phyloP scores from a whole-genome alignment of 2,113 vertebrate genomes.

The Varanus komodoensis region DNA sequence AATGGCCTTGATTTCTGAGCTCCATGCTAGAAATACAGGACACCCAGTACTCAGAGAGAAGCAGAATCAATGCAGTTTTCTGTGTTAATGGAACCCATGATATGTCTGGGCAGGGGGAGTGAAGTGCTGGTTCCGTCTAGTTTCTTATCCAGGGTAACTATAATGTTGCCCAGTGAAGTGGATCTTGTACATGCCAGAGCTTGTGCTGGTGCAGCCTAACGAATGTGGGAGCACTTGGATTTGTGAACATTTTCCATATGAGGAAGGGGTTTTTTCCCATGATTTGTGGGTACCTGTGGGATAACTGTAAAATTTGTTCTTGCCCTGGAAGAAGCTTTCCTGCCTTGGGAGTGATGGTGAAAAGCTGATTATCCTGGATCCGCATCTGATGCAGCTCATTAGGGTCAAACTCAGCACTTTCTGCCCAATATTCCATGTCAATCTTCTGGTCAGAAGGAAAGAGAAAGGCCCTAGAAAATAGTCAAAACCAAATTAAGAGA shows the following conservation, averaged over 20 bases:
- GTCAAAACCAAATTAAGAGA: background rate
- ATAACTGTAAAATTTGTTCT: conserved; percentile 83
- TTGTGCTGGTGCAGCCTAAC: background rate
- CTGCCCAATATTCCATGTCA: conserved; percentile 87
- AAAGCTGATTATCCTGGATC: conserved; percentile 85
- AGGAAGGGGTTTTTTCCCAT: background rate
- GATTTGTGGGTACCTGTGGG: conserved; percentile 82
- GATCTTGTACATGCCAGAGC: background rate
- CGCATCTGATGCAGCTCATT: conserved; percentile 87
- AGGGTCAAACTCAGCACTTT: conserved; percentile 80
- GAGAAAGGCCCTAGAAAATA: conserved; percentile 84
- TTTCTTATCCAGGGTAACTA: background rate
- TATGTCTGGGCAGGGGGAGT: background rate
- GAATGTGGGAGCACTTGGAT: background rate
- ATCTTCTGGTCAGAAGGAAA: conserved; percentile 92
- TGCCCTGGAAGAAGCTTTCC: conserved; percentile 86
- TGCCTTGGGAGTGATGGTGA: conserved; percentile 83
- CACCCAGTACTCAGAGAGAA: background rate
- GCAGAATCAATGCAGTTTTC: background rate
- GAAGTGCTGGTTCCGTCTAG: background rate
- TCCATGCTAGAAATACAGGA: background rate
- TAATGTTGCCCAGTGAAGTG: background rate
- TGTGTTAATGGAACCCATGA: background rate
- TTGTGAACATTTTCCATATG: background rate
- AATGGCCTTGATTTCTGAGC: background rate